These are phyloP conservation scores for Gasterosteus nipponicus DNA, from an alignment of 2,113 vertebrate species.

Conservation along the genomic window DNA sequence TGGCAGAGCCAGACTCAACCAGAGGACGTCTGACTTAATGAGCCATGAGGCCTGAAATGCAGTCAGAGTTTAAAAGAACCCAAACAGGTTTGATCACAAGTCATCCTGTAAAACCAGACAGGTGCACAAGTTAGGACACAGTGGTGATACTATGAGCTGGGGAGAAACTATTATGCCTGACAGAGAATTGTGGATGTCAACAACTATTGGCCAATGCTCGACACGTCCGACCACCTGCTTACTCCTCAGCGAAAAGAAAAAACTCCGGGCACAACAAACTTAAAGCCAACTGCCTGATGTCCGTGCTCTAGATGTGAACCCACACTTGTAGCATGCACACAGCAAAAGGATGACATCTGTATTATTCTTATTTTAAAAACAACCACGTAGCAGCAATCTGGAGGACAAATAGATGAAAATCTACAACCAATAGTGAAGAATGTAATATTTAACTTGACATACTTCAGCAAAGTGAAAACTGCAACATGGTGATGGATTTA, in stretches of 20 bases:
- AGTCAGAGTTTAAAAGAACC: neutral
- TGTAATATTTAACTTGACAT: neutral
- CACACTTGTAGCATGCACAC: neutral
- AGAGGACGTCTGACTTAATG: neutral
- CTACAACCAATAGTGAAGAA: neutral
- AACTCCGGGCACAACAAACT: neutral
- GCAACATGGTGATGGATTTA: neutral
- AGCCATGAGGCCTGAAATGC: neutral
- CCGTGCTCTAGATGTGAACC: neutral
- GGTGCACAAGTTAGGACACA: neutral
- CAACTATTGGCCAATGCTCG: neutral
- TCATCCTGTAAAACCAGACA: constrained; percentile 8
- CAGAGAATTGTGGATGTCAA: neutral
- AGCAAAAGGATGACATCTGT: neutral
- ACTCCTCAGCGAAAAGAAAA: neutral
- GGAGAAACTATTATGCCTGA: neutral
- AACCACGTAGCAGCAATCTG: neutral
- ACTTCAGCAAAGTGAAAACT: neutral
- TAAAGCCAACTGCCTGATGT: neutral
- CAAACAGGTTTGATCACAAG: neutral
- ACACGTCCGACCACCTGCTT: neutral
- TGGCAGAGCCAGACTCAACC: constrained; percentile 51
- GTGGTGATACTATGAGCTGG: constrained; percentile 1
- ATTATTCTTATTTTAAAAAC: neutral
- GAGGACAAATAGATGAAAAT: neutral